Evolutionary conservation across 2,797 vertebrate species (phyloP), one percentile per base, ranked within the genome.

Genomic region (Lutjanus campechanus): DNA sequence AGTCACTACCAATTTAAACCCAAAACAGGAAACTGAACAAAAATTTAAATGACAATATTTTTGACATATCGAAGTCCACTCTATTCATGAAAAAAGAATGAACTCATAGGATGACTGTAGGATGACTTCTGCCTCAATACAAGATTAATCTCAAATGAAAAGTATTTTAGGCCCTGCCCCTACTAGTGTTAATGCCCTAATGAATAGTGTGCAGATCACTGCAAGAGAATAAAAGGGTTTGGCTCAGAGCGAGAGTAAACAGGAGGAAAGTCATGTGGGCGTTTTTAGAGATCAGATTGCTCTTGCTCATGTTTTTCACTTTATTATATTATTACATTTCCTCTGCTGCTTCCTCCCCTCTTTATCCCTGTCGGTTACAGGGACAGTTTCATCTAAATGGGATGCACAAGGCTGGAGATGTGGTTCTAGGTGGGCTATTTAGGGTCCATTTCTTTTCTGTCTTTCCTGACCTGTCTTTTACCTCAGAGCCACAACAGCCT

Each of bases 361-460:
- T 54, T 54, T 17, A 53, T 53, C 47, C 70, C 7, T 88, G 88
- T 60, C 61, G 12, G 25, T 60, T 85, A 51, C 81, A 74, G 74
- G 64, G 67, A 79, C 66, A 68, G n/a, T 93, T 92, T 77, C 54
- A 67, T 43, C 84, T 92, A 19, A 91, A 89, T 11, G 78, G 85
- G 59, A 86, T 94, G 81, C 75, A 78, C 43, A 85, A 82, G 47
- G 29, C 86, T 53, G 93, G 93, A 70, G 92, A 94, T 69, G 71
- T 93, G 47, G 58, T 93, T 61, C 63, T 95, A 0, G 92, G 94
- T 66, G 94, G 94, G 5, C 66, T 95, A 22, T 95, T 94, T 71
- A 82, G 86, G 60, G 58, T 93, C 7, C 84, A 86, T 10, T 83
- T 92, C 44, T 84, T 87, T 19, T 85, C 91, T 20, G 68, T 83